A percentile compares a stretch with the other conserved stretches of the same genome.
Evolutionary conservation across 2,888 invertebrate species (phyloP).

Genomic region (Onthophagus sagittarius): DNA sequence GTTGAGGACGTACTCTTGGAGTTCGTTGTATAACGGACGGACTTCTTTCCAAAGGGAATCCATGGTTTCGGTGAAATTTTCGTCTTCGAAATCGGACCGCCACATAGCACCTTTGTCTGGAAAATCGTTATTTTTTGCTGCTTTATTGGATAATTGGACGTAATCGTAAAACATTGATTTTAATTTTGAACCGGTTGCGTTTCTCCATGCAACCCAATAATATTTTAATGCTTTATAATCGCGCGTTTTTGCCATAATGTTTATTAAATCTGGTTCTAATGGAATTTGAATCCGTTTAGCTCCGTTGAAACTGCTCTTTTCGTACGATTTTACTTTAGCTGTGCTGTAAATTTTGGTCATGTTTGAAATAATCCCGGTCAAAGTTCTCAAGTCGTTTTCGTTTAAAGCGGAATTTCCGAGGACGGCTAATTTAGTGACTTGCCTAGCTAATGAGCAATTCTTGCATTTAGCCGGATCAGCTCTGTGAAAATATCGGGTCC

Average conservation of each 20-base stretch:
- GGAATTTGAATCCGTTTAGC: constrained; percentile 37
- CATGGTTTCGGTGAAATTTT: constrained; percentile 43
- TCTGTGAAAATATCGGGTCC: constrained; percentile 43
- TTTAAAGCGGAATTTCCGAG: constrained; percentile 50
- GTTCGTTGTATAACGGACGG: constrained; percentile 58
- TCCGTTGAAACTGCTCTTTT: constrained; percentile 36
- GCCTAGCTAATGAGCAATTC: constrained; percentile 45
- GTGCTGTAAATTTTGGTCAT: constrained; percentile 47
- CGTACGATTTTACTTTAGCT: constrained; percentile 48
- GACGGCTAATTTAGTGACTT: constrained; percentile 48
- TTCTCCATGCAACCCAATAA: constrained; percentile 64
- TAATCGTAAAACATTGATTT: constrained; percentile 58
- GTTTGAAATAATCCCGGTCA: constrained; percentile 31
- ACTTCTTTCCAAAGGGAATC: constrained; percentile 55
- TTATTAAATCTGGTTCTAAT: constrained; percentile 48
- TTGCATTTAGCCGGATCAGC: constrained; percentile 44
- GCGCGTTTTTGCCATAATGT: constrained; percentile 48
- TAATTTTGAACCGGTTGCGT: constrained; percentile 61
- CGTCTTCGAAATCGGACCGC: constrained; percentile 49
- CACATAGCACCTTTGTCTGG: constrained; percentile 52
- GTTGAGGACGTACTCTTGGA: constrained; percentile 60
- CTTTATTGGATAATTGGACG: constrained; percentile 59
- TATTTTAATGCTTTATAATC: constrained; percentile 60
- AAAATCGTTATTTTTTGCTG: constrained; percentile 54
- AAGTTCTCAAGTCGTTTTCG: constrained; percentile 40